Evolutionary conservation across 2,888 invertebrate genomes (phyloP), one percentile per base, ranked within the genome.

Genomic region (Proisotoma minuta): DNA sequence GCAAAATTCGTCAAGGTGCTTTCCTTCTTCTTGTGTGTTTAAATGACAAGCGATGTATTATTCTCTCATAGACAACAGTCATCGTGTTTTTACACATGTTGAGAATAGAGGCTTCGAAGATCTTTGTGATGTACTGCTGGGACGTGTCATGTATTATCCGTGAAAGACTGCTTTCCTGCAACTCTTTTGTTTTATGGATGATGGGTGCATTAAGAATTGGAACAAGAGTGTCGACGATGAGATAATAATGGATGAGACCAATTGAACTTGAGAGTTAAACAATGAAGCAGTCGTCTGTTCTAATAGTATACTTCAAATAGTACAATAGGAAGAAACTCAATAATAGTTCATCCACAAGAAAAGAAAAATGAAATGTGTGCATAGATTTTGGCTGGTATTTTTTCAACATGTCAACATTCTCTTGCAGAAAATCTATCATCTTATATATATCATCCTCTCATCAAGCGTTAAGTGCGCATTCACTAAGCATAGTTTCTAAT

Each of bases 211-310:
- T n/a, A n/a, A n/a, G n/a, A 15, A 34, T 34, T 8, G 18, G 52
- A 24, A 54, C 54, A 54, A 54, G 24, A 24, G 39, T 28, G 39
- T 23, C 29, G 50, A 18, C 50, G n/a, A 50, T 8, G 18, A 50
- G 52, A 47, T 53, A 47, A 59, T 59, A 59, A 59, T 59, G 47
- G 53, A 59, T 59, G 43, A 29, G 57, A 53, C 53, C 59, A 59
- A 59, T 59, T 59, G 59, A 59, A 59, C 53, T 52, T 2, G 47
- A 52, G 39, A 59, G 59, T 52, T 53, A 59, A 43, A 59, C 53
- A 52, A 43, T 53, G 27, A 47, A 8, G n/a, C 27, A 10, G 10
- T 27, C 28, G 43, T 59, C 50, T 59, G 39, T 24, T 29, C 22
- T 28, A 52, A 59, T 47, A 53, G 53, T 59, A 47, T 52, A 53